Conservation (phyloP, 2,113 vertebrate species). For the Paedocypris sp. region DNA sequence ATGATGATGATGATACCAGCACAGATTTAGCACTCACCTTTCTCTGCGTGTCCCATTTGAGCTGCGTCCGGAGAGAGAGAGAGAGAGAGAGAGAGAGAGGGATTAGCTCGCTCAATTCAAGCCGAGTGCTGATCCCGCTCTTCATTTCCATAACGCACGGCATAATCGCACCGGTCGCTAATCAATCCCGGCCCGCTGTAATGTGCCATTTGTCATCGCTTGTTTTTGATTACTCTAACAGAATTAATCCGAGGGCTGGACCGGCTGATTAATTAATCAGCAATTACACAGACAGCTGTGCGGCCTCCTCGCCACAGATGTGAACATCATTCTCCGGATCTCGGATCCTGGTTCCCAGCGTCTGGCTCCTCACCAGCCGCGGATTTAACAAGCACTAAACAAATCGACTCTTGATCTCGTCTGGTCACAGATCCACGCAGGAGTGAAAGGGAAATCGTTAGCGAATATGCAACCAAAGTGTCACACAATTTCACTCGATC, state of each 20-base stretch:
- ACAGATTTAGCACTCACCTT: conserved; percentile 29
- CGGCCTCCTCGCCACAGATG: not conserved
- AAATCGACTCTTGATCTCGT: too few relatives aligned
- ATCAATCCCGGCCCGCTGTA: conserved; percentile 32
- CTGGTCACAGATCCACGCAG: too few relatives aligned
- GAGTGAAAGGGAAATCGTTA: too few relatives aligned
- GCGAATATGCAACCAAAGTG: too few relatives aligned
- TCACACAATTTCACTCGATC: too few relatives aligned
- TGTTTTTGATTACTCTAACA: conserved; percentile 40
- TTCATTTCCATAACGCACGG: conserved; percentile 32
- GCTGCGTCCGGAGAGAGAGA: conserved; percentile 24
- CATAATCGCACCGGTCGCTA: conserved; percentile 35
- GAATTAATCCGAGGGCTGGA: conserved; percentile 36
- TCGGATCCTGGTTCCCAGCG: too few relatives aligned
- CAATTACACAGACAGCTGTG: conserved; percentile 39
- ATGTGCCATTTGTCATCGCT: conserved; percentile 34
- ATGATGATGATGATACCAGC: not conserved
- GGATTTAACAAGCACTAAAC: too few relatives aligned
- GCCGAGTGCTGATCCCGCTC: conserved; percentile 15
- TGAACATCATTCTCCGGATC: too few relatives aligned
- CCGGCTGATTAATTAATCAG: conserved; percentile 39
- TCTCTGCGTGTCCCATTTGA: conserved; percentile 31
- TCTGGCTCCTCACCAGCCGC: too few relatives aligned
- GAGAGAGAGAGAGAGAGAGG: conserved; percentile 15
- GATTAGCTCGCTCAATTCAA: conserved; percentile 24